A percentile compares a stretch with the other conserved stretches of the same genome.
Evolutionary conservation across 2,888 invertebrate species (phyloP).

Genomic region (Lasioglossum marginatum): DNA sequence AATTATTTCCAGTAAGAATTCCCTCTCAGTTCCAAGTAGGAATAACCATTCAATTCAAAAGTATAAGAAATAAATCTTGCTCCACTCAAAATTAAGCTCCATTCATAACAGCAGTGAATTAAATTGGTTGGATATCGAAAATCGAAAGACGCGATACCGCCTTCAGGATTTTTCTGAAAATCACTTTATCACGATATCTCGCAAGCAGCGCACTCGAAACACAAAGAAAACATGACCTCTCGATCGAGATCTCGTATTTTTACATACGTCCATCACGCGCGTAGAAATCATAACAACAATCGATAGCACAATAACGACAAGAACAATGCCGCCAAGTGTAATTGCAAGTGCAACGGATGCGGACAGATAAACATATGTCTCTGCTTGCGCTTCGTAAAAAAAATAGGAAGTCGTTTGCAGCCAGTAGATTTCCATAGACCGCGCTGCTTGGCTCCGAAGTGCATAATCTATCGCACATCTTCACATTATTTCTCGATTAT

Average conservation of each 20-base stretch:
- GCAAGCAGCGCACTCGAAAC: constrained; percentile 8
- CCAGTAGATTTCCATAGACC: constrained; percentile 63
- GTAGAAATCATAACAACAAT: not conserved
- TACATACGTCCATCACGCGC: not conserved
- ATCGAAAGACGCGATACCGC: not conserved
- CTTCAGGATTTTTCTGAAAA: not conserved
- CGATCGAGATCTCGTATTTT: constrained; percentile 18
- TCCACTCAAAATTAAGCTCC: not conserved
- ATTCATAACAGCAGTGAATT: not conserved
- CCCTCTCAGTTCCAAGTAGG: not conserved
- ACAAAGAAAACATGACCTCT: constrained; percentile 11
- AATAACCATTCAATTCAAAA: too few relatives aligned
- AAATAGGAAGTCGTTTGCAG: constrained; percentile 29
- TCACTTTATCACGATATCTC: constrained; percentile 46
- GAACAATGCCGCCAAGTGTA: constrained; percentile 43
- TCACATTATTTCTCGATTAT: not conserved
- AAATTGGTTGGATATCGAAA: not conserved
- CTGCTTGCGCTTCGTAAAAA: constrained; percentile 14
- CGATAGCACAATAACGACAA: not conserved
- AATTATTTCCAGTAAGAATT: not conserved
- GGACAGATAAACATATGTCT: constrained; percentile 55
- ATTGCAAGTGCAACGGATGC: constrained; percentile 37
- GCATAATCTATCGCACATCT: constrained; percentile 30
- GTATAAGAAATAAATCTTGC: too few relatives aligned
- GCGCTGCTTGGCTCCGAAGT: not conserved